phyloP scores from a whole-genome alignment of 2,797 vertebrate species.

The Sebastes minor region DNA sequence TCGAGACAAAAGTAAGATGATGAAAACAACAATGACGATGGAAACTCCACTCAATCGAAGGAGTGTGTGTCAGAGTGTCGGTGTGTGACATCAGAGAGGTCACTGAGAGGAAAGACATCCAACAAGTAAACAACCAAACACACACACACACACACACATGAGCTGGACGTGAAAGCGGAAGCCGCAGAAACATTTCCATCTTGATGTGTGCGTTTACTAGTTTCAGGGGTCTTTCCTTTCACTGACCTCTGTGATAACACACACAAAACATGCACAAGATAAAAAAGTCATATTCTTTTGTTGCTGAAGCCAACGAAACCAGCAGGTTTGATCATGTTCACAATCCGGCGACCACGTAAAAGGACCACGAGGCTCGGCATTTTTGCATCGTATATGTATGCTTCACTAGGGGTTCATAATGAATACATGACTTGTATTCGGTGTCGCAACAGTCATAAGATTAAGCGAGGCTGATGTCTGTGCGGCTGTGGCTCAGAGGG shows the following conservation, averaged over 20 bases:
- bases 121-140: conserved; percentile 12
- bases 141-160: neutral
- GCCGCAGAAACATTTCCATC: conserved; percentile 20
- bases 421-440: too few relatives aligned
- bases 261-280: too few relatives aligned
- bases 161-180: neutral
- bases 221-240: conserved; percentile 15
- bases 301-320: neutral
- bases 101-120: conserved; percentile 48
- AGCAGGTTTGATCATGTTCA: neutral
- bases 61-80: neutral
- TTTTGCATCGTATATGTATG: too few relatives aligned
- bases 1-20: neutral
- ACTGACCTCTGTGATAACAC: neutral
- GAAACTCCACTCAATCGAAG: conserved; percentile 44
- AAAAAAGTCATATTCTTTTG: neutral
- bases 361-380: too few relatives aligned
- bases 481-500: too few relatives aligned
- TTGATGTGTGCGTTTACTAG: neutral
- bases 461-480: too few relatives aligned
- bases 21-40: conserved; percentile 14
- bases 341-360: neutral
- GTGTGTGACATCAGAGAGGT: conserved; percentile 36
- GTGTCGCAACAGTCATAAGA: too few relatives aligned
- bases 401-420: too few relatives aligned